Evolutionary conservation across 2,797 vertebrate genomes (phyloP).

Genomic region (Sebastes paucispinis): DNA sequence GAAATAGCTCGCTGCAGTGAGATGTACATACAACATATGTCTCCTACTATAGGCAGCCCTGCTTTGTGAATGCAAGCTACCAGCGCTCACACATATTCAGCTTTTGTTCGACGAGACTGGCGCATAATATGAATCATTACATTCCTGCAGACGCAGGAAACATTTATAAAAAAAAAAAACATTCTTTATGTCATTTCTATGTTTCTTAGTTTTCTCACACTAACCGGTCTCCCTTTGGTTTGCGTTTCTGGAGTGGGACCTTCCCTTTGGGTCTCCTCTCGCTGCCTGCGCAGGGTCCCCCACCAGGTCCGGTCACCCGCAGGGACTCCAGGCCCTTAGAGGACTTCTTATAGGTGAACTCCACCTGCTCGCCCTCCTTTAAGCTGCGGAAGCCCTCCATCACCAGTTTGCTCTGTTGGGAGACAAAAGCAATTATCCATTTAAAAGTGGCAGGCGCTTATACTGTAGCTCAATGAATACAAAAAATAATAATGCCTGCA

Average conservation of each 20-base stretch:
- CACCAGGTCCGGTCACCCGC: slow-evolving; percentile 92
- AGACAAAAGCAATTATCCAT: slow-evolving; percentile 26
- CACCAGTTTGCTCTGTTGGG: slow-evolving; percentile 93
- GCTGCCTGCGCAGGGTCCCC: slow-evolving; percentile 92
- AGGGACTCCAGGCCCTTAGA: slow-evolving; percentile 95
- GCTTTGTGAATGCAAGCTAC: not conserved
- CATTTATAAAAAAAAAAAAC: not conserved
- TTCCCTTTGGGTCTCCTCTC: slow-evolving; percentile 95
- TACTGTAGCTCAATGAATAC: not conserved
- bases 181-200: not conserved
- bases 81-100: not conserved
- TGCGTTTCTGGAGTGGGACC: slow-evolving; percentile 90
- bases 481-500: not conserved
- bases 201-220: slow-evolving; percentile 1
- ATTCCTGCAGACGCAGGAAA: not conserved
- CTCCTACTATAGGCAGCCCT: slow-evolving; percentile 18
- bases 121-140: not conserved
- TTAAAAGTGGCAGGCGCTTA: slow-evolving; percentile 19
- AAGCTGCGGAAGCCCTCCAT: slow-evolving; percentile 99
- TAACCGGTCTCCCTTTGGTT: slow-evolving; percentile 97
- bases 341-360: slow-evolving; percentile 98
- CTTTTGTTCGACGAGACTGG: not conserved
- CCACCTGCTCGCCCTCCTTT: slow-evolving; percentile 95
- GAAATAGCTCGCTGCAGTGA: slow-evolving; percentile 47
- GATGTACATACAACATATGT: slow-evolving; percentile 42